Percentiles rank a stretch among this genome's conserved stretches.
Conservation (phyloP, 2,113 vertebrate genomes). For the Leucosticte australis region DNA sequence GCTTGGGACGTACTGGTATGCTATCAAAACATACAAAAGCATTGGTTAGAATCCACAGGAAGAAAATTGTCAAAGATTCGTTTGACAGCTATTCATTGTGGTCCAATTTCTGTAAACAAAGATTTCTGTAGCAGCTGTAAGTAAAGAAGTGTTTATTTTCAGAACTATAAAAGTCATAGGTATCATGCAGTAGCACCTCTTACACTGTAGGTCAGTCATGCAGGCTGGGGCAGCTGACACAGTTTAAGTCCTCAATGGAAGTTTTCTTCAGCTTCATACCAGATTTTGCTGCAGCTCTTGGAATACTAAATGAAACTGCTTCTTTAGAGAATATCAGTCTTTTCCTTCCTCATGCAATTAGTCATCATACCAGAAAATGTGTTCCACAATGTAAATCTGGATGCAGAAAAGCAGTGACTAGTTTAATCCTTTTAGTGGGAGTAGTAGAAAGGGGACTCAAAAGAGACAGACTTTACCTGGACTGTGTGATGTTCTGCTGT, state of each 20-base stretch:
- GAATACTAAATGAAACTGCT: neutral
- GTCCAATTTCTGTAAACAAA: neutral
- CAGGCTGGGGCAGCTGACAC: neutral
- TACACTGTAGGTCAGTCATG: neutral
- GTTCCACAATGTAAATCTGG: neutral
- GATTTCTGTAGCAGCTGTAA: neutral
- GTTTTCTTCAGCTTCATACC: neutral
- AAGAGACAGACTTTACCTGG: neutral
- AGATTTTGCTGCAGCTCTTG: neutral
- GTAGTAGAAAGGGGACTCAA: neutral
- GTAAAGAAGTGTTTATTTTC: neutral
- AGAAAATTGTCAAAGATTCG: neutral
- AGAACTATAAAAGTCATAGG: neutral
- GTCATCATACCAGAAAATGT: neutral
- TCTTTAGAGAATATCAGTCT: neutral
- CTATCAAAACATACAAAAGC: neutral
- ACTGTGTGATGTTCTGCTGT: neutral
- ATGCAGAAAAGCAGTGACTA: neutral
- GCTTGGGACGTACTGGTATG: neutral
- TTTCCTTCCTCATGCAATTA: neutral
- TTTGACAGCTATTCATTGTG: neutral
- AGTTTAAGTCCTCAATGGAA: neutral
- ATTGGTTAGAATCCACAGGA: neutral
- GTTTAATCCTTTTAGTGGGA: neutral
- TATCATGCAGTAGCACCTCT: fast-evolving